These are phyloP conservation scores for Eulemur macaco DNA, from an alignment of 2,113 vertebrate species.

Conservation along the genomic window DNA sequence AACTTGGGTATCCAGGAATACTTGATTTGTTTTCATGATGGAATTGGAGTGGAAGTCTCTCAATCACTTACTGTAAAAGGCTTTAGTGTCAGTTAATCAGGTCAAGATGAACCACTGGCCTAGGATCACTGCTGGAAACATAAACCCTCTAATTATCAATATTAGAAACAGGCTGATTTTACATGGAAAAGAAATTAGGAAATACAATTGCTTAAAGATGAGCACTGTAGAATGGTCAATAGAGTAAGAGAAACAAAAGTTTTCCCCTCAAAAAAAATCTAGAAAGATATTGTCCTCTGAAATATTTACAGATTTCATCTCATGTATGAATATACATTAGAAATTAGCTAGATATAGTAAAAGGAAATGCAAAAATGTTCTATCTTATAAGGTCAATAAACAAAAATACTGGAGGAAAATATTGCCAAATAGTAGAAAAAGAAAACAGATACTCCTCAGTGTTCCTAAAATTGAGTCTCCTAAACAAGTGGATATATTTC, in stretches of 20 bases:
- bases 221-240: not conserved
- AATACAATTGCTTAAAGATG: constrained; percentile 6
- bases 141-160: not conserved
- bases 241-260: not conserved
- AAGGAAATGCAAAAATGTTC: not conserved
- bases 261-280: not conserved
- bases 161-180: not conserved
- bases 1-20: not conserved
- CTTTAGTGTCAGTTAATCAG: not conserved
- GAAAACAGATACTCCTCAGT: not conserved
- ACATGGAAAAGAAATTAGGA: not conserved
- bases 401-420: not conserved
- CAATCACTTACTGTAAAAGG: constrained; percentile 44
- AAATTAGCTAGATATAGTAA: not conserved
- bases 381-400: not conserved
- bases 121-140: not conserved
- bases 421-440: not conserved
- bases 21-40: constrained; percentile 6
- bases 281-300: not conserved
- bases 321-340: not conserved
- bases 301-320: not conserved
- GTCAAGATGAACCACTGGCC: not conserved
- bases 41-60: not conserved
- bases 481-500: not conserved
- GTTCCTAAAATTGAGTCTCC: not conserved